Evolutionary conservation across 1,140 invertebrate species (phyloP).

Genomic region (Chymomyza costata): DNA sequence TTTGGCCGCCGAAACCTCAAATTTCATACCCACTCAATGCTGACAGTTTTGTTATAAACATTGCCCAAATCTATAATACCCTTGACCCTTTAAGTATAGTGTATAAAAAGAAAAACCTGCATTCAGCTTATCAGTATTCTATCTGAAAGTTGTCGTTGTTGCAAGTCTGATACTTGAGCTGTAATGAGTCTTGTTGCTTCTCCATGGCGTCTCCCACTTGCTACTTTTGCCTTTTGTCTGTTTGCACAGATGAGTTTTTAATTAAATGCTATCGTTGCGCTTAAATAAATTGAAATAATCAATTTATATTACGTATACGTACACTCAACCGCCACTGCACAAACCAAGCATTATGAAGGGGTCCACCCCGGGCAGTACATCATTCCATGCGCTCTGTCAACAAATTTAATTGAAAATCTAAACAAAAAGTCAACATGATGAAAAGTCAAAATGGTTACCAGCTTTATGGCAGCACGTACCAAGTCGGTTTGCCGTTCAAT

Average conservation of each 20-base stretch:
- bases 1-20: no score
- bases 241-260: conserved; percentile 71
- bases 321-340: no score
- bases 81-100: no score
- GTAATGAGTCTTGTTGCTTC: conserved; percentile 68
- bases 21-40: no score
- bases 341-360: no score
- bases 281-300: conserved; percentile 72
- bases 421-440: conserved; percentile 67
- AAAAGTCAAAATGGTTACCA: conserved; percentile 26
- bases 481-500: not conserved
- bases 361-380: not conserved
- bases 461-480: conserved; percentile 26
- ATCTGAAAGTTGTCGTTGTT: not conserved
- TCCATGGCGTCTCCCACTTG: conserved; percentile 8
- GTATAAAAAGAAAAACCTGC: no score
- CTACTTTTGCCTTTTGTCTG: conserved; percentile 13
- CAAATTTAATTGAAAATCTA: conserved; percentile 75
- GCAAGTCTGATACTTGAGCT: conserved; percentile 54
- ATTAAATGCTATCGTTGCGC: conserved; percentile 71
- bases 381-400: conserved; percentile 39
- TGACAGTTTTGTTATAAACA: no score
- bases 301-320: conserved; percentile 70
- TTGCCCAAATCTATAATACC: no score
- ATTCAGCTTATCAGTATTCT: not conserved